A percentile compares a stretch with the other conserved stretches of the same genome.
Conservation (phyloP, 2,113 vertebrate genomes). For the Halcyon senegalensis region DNA sequence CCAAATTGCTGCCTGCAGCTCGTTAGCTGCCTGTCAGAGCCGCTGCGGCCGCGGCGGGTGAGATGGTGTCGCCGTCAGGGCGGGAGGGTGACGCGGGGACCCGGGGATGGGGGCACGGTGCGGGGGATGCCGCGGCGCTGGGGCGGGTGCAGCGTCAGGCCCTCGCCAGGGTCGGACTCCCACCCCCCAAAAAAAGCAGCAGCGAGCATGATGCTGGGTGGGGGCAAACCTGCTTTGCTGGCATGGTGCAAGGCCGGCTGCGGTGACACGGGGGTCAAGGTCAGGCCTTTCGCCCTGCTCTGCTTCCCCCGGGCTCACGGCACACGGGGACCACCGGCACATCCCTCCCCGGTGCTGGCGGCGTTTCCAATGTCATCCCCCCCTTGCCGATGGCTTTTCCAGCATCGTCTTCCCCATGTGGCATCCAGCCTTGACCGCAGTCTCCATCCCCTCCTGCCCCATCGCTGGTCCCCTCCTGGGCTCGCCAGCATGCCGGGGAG, state of each 20-base stretch:
- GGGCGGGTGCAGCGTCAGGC: background rate
- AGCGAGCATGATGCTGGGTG: background rate
- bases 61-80: background rate
- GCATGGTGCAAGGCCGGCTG: rapidly evolving
- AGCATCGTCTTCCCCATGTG: background rate
- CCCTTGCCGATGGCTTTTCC: background rate
- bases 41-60: background rate
- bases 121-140: rapidly evolving
- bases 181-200: background rate
- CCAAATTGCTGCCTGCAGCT: background rate
- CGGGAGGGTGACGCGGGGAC: background rate
- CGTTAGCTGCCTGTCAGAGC: conserved; percentile 46
- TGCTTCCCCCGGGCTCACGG: rapidly evolving
- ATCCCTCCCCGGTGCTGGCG: background rate
- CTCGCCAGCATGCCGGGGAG: background rate
- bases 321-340: rapidly evolving
- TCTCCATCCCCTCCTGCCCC: background rate
- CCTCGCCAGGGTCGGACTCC: background rate
- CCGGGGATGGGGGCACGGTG: rapidly evolving
- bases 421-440: background rate
- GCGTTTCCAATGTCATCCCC: no score
- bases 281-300: background rate
- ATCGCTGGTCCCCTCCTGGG: background rate
- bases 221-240: background rate
- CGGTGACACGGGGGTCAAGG: rapidly evolving